A percentile compares a stretch with the other conserved stretches of the same genome.
Conservation (phyloP, 2,888 invertebrate genomes). For the Labia minor region DNA sequence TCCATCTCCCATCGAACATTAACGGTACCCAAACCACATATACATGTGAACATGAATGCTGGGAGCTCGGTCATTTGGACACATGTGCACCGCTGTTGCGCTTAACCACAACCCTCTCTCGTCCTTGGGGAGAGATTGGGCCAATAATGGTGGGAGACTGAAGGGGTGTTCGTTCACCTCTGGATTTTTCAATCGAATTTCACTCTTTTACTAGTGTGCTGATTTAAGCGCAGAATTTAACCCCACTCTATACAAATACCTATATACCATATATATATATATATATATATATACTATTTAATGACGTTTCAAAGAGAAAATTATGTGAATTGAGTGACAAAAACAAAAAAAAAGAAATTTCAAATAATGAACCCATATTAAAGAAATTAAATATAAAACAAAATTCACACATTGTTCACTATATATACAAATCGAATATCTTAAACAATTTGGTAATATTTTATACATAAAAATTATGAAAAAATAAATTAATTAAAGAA, state of each 20-base stretch:
- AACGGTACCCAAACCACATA: not conserved
- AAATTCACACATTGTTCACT: no score
- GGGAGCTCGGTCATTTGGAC: not conserved
- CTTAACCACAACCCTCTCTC: slow-evolving; percentile 1
- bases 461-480: no score
- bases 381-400: no score
- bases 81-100: slow-evolving; percentile 13
- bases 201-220: not conserved
- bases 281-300: no score
- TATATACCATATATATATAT: no score
- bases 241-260: not conserved
- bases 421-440: no score
- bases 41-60: not conserved
- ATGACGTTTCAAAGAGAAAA: not conserved
- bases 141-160: not conserved
- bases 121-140: not conserved
- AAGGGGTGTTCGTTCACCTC: not conserved
- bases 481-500: no score
- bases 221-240: not conserved
- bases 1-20: not conserved
- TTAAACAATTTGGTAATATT: no score
- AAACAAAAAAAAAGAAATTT: not conserved
- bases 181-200: not conserved
- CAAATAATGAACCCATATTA: not conserved
- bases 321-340: not conserved